Conservation (phyloP, 1,140 invertebrate species). For the Planococcus citri region DNA sequence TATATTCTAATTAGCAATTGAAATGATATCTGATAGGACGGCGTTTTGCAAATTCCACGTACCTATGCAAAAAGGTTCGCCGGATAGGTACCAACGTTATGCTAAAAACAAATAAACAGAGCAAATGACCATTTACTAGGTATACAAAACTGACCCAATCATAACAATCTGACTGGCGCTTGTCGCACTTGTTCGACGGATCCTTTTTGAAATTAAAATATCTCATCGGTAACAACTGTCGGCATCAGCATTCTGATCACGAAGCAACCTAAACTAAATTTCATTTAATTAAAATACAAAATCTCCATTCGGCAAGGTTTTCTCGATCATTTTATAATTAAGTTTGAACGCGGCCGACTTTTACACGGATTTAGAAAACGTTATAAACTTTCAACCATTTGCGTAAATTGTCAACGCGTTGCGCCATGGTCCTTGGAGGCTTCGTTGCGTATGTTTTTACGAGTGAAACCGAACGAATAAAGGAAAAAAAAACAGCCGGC, state of each 20-base stretch:
- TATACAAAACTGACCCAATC: neutral
- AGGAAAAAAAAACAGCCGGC: neutral
- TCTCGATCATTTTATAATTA: constrained; percentile 8
- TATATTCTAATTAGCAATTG: no score
- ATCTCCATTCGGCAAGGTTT: neutral
- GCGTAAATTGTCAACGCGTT: neutral
- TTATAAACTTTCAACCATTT: no score
- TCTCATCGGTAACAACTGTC: neutral
- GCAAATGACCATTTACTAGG: no score
- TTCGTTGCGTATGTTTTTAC: neutral
- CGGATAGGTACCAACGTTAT: no score
- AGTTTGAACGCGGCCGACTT: neutral
- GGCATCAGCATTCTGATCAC: neutral
- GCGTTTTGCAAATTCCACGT: no score
- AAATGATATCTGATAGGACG: no score
- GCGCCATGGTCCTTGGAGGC: no score
- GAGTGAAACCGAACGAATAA: no score
- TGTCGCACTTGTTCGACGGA: neutral
- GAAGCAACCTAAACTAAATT: neutral
- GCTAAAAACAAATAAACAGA: no score
- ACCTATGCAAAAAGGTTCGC: no score
- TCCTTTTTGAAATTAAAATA: neutral
- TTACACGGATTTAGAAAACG: neutral
- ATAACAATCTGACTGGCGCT: neutral
- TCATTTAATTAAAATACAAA: constrained; percentile 1